Percentiles rank a stretch among this genome's conserved stretches.
Conservation (phyloP, 2,113 vertebrate species). For the Fulica atra region DNA sequence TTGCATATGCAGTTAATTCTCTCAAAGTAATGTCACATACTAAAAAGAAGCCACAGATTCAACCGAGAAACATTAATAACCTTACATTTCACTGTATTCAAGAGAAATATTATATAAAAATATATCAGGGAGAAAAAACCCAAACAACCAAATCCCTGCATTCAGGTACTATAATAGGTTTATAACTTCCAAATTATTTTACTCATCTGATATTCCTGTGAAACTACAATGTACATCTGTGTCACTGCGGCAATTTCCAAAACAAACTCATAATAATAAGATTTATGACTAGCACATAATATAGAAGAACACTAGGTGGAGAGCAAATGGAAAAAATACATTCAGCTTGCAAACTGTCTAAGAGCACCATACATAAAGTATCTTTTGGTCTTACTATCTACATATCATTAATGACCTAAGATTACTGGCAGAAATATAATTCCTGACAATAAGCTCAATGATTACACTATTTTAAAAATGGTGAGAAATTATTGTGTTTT, state of each 20-base stretch:
- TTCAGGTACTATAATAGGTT: rapidly evolving
- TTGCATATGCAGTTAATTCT: neutral
- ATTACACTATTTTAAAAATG: neutral
- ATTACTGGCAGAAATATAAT: neutral
- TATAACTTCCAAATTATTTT: neutral
- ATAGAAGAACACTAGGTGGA: rapidly evolving
- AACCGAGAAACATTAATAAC: neutral
- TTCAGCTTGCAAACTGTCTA: neutral
- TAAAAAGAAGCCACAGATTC: neutral
- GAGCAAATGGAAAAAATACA: neutral
- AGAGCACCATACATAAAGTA: neutral
- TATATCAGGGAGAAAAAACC: rapidly evolving
- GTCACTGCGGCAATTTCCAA: neutral
- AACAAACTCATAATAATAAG: neutral
- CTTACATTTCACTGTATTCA: neutral
- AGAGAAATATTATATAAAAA: neutral
- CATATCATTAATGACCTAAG: neutral
- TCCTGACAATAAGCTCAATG: neutral
- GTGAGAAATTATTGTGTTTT: neutral
- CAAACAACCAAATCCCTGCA: rapidly evolving
- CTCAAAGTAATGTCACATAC: neutral
- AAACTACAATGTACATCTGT: neutral
- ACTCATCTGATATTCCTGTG: rapidly evolving
- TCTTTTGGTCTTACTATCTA: neutral
- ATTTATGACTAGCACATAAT: neutral